Evolutionary conservation across 1,140 invertebrate species (phyloP).

Genomic region (Metaphire vulgaris): DNA sequence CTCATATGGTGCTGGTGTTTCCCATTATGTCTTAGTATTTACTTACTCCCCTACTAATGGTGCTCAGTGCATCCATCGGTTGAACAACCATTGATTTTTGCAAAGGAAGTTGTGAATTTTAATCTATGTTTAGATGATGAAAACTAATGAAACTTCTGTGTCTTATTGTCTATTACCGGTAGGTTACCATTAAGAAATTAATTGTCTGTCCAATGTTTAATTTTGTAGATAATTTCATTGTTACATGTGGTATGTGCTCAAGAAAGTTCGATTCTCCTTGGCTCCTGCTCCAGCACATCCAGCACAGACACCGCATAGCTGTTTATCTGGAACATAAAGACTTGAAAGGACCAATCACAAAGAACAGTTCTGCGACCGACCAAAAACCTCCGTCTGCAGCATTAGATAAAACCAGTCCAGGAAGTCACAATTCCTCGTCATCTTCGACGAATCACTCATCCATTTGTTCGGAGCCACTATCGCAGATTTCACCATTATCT

Average conservation of each 20-base stretch:
- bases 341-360: not conserved
- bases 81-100: too few relatives aligned
- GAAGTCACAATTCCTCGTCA: not conserved
- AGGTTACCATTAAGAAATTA: too few relatives aligned
- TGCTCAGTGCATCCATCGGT: too few relatives aligned
- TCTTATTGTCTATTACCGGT: too few relatives aligned
- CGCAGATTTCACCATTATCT: not conserved
- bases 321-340: not conserved
- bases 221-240: constrained; percentile 82
- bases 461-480: not conserved
- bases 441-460: not conserved
- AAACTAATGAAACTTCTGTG: too few relatives aligned
- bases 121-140: too few relatives aligned
- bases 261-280: constrained; percentile 81
- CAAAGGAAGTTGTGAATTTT: too few relatives aligned
- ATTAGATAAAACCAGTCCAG: not conserved
- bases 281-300: constrained; percentile 87
- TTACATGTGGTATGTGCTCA: constrained; percentile 89
- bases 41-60: too few relatives aligned
- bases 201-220: too few relatives aligned
- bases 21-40: too few relatives aligned
- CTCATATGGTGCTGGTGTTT: too few relatives aligned
- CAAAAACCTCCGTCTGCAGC: too few relatives aligned
- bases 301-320: constrained; percentile 70
- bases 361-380: not conserved